phyloP scores from a whole-genome alignment of 2,113 vertebrate genomes.

The Oncorhynchus gorbuscha region DNA sequence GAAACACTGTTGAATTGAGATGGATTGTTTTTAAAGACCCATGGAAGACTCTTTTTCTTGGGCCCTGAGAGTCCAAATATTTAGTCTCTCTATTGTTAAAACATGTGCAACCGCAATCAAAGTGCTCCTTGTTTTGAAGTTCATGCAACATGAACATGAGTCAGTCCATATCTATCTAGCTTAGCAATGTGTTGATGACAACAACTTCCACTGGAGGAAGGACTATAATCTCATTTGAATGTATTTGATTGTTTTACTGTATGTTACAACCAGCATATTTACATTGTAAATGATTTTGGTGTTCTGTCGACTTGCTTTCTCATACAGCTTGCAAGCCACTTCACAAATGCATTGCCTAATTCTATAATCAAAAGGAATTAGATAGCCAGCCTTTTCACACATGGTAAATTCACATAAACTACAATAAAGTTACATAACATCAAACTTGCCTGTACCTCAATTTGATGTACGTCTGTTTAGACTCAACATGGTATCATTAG shows the following conservation, averaged over 20 bases:
- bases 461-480: too few species aligned
- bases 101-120: constrained; percentile 28
- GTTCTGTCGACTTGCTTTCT: too few species aligned
- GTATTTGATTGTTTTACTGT: background rate
- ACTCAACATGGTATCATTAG: too few species aligned
- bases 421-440: background rate
- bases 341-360: too few species aligned
- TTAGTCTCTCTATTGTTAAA: constrained; percentile 60
- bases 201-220: background rate
- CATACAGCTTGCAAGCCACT: too few species aligned
- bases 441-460: background rate
- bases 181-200: constrained; percentile 18
- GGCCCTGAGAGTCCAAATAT: constrained; percentile 61
- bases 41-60: constrained; percentile 29
- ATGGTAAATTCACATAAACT: background rate
- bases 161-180: constrained; percentile 6
- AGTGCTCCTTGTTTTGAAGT: constrained; percentile 24
- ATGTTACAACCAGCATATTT: background rate
- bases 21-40: constrained; percentile 22
- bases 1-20: constrained; percentile 50
- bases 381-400: too few species aligned
- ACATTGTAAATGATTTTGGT: too few species aligned
- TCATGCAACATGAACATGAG: constrained; percentile 19
- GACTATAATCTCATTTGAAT: background rate
- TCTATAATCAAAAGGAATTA: too few species aligned